These are phyloP conservation scores for Gadus macrocephalus DNA, from an alignment of 2,113 vertebrate genomes.

Conservation along the genomic window DNA sequence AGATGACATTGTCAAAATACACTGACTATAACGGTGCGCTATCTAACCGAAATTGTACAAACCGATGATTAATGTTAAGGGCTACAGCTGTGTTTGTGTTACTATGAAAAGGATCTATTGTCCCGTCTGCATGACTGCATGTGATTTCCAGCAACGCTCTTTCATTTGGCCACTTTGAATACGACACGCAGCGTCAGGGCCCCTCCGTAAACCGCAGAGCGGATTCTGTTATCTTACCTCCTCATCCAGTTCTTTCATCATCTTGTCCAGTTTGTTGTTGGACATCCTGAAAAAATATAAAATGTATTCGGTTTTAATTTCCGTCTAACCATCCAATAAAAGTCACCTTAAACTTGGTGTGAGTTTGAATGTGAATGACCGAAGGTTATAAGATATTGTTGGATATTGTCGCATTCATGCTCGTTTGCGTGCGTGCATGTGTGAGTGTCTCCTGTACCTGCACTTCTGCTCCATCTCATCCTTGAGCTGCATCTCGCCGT, in stretches of 20 bases:
- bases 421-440: too few species aligned
- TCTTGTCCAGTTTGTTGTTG: slow-evolving; percentile 91
- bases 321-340: background rate
- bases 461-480: slow-evolving; percentile 98
- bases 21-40: too few species aligned
- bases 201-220: background rate
- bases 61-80: too few species aligned
- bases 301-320: background rate
- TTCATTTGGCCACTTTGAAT: background rate
- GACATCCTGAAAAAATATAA: slow-evolving; percentile 74
- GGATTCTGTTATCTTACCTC: slow-evolving; percentile 73
- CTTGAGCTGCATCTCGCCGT: slow-evolving; percentile 95
- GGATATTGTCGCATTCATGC: background rate
- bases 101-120: too few species aligned
- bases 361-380: background rate
- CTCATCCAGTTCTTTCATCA: slow-evolving; percentile 96
- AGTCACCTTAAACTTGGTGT: too few species aligned
- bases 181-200: background rate
- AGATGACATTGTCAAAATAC: too few species aligned
- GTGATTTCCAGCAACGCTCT: too few species aligned
- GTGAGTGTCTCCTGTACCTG: slow-evolving; percentile 73
- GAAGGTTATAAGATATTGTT: background rate
- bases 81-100: too few species aligned
- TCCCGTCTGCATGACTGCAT: too few species aligned
- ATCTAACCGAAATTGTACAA: too few species aligned